phyloP scores from a whole-genome alignment of 1,140 invertebrate species.

The Meloidogyne chitwoodi region DNA sequence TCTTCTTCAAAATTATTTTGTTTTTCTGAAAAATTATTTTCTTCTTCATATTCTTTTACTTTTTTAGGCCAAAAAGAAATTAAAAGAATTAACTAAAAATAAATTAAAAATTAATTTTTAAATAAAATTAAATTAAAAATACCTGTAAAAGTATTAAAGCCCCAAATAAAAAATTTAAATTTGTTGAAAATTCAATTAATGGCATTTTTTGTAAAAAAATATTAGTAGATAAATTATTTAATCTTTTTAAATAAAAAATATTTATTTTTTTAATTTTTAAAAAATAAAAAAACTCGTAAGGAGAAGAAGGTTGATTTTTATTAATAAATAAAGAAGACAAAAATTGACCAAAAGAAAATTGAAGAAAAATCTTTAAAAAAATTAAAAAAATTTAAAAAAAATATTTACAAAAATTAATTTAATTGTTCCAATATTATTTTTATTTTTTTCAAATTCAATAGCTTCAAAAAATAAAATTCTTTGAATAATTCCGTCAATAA shows the following conservation, averaged over 20 bases:
- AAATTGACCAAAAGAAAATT: not conserved
- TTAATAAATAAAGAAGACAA: not conserved
- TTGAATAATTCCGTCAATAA: too few species aligned
- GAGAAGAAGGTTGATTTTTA: not conserved
- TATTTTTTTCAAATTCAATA: not conserved
- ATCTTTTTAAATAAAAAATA: not conserved
- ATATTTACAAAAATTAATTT: not conserved
- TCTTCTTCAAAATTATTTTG: not conserved
- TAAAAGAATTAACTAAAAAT: not conserved
- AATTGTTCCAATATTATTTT: not conserved
- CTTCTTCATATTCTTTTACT: not conserved
- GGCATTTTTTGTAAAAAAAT: too few species aligned
- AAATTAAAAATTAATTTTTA: not conserved
- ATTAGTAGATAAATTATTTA: too few species aligned
- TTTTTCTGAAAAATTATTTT: not conserved
- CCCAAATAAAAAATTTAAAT: not conserved
- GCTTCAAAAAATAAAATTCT: not conserved
- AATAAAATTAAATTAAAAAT: not conserved
- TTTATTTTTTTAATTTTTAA: too few species aligned
- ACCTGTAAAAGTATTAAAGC: constrained; percentile 2
- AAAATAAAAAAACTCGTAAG: not conserved
- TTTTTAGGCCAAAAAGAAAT: not conserved
- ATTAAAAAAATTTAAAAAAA: not conserved
- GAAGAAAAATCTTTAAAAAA: not conserved
- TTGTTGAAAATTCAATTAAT: not conserved